A percentile compares a stretch with the other conserved stretches of the same genome.
phyloP scores from a whole-genome alignment of 2,797 vertebrate species.

The Coendou prehensilis region DNA sequence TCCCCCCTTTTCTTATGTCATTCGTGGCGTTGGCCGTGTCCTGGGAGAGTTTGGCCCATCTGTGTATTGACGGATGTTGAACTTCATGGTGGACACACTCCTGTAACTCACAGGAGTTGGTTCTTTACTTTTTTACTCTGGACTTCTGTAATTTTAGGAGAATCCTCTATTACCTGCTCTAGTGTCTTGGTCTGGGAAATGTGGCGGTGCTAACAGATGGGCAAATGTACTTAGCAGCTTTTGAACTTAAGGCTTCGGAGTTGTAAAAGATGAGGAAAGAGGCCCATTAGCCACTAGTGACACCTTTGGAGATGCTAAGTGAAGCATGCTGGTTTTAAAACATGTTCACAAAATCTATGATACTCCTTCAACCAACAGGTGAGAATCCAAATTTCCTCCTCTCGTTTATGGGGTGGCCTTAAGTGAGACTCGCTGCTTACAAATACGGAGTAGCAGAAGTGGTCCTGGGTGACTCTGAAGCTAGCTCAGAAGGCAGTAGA shows the following conservation, averaged over 20 bases:
- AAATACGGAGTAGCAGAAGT: slow-evolving; percentile 20
- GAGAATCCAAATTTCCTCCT: neutral
- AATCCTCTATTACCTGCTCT: neutral
- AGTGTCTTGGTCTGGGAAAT: slow-evolving; percentile 2
- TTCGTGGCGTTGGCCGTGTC: neutral
- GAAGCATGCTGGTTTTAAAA: slow-evolving; percentile 74
- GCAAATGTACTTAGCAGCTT: neutral
- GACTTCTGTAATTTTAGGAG: neutral
- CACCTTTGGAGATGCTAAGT: slow-evolving; percentile 76
- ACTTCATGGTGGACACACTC: neutral
- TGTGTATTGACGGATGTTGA: neutral
- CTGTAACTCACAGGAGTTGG: neutral
- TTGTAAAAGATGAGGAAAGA: slow-evolving; percentile 59
- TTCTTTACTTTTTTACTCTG: neutral
- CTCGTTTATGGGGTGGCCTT: neutral
- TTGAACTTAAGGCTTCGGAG: slow-evolving; percentile 9
- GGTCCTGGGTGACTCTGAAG: neutral
- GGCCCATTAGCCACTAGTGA: slow-evolving; percentile 78
- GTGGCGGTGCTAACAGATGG: neutral
- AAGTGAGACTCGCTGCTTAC: slow-evolving; percentile 18
- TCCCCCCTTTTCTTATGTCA: neutral
- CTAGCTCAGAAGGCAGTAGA: neutral
- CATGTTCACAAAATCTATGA: neutral
- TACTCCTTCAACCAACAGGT: neutral
- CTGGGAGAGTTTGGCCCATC: neutral